Base-by-base conservation (phyloP, 2,113 vertebrate genomes). In the Elaphurus davidianus region DNA sequence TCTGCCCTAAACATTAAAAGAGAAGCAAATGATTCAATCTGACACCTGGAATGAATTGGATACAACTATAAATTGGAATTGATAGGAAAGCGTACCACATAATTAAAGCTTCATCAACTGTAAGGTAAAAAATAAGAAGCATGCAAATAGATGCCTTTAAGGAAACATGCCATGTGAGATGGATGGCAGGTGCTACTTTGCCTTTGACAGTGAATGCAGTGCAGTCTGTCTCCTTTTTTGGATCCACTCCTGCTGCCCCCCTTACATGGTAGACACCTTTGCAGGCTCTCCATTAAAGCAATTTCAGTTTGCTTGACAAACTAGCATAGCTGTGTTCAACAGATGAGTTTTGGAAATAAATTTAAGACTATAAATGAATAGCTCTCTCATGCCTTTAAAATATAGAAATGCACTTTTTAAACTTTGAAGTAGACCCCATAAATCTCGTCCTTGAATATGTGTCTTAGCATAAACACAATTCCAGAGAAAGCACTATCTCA, bases 31-130 rank as follows among this genome's bases (percentile, higher is more conserved):
- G 97, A 97, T 98, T 98, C 87, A 96, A 27, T 55, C 92, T 98
- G 98, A 95, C 98, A 98, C 92, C 95, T 95, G 96, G 94, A 97
- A 95, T 95, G 94, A 97, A 86, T 84, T 97, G 92, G 93, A 98
- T 97, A 91, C 92, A 94, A 86, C 54, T 91, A 79, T 93, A 98
- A 98, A 97, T 95, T 97, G 76, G 54, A 98, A 96, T 57, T 97
- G 97, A 98, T 98, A 90, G 95, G 87, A 92, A 96, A 90, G 79
- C 43, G 0, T 55, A 82, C 43, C 87, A 43, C 90, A 91, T 98
- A 98, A 98, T 98, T 98, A 98, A 98, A 97, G 90, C 87, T 88
- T 85, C 84, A 86, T 98, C 97, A 97, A 59, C 87, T 98, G 52
- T 94, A 96, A 92, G 92, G 85, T 96, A 95, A 97, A 96, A 98